Base-by-base conservation (phyloP, 2,888 invertebrate genomes). In the Leptinotarsa tumamoca region DNA sequence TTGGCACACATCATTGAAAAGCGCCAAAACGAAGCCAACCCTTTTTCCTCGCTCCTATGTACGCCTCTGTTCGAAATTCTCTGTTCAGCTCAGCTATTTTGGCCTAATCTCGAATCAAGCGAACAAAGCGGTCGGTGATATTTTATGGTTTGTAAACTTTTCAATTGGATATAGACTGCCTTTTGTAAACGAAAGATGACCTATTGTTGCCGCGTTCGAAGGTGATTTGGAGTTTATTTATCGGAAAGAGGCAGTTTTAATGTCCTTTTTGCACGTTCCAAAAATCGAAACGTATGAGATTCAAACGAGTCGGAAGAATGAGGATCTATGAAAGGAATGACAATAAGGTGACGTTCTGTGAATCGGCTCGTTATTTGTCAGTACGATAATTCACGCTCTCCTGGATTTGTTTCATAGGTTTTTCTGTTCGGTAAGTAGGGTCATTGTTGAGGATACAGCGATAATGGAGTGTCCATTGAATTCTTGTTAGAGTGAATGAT, bases 81-180 rank as follows among this genome's bases (percentile, higher is more conserved):
- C 15, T 43, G 27, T 63, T 63, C 43, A 17, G 63, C 78, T 77
- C 77, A 80, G 75, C 80, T 77, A 78, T 80, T 80, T 81, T 82
- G 77, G 69, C 72, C 77, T 74, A 77, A 75, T 76, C 74, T 76
- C 56, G 63, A 74, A 74, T 76, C 77, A 73, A 69, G 43, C 5
- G 68, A 76, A 78, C 74, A 74, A 75, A 78, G 50, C 75, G 49
- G 72, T 54, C 71, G 79, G 79, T 78, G 81, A 82, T 82, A 84
- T 83, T 84, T 84, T 82, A 84, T 82, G 83, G 84, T 81, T 81
- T 83, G 83, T 83, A 83, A 82, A 83, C 80, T 83, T 83, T 81
- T 80, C 83, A 82, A 76, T 74, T 72, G 72, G 73, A 67, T 75
- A 23, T 73, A n/a, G 74, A 76, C 67, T 73, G 75, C 68, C 74